Evolutionary conservation across 2,888 invertebrate species (phyloP).

Genomic region (Schizaphis graminum): DNA sequence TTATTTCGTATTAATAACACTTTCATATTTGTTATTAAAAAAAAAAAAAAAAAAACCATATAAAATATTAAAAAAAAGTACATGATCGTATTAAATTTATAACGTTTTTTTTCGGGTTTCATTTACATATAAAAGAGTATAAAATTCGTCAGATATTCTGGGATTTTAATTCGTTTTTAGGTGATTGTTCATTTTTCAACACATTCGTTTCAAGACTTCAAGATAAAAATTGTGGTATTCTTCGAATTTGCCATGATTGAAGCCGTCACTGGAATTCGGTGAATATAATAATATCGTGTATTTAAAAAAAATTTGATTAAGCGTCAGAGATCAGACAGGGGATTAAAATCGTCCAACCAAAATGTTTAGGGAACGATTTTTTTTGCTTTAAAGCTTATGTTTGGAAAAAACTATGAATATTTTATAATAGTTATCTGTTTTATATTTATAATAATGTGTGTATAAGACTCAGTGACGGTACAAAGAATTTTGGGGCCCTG

Average conservation of each 20-base stretch:
- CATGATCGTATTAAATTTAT: neutral
- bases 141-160: neutral
- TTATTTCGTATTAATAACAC: slow-evolving; percentile 13
- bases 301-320: slow-evolving; percentile 23
- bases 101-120: neutral
- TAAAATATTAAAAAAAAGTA: neutral
- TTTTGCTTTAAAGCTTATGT: neutral
- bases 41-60: neutral
- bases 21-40: neutral
- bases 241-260: neutral
- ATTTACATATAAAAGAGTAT: slow-evolving; percentile 21
- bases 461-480: too few species aligned
- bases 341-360: slow-evolving; percentile 46
- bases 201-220: neutral
- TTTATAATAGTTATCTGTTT: neutral
- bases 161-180: slow-evolving; percentile 8
- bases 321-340: neutral
- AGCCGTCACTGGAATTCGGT: neutral
- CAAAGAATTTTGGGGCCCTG: too few species aligned
- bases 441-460: neutral
- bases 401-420: slow-evolving; percentile 22
- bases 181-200: neutral
- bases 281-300: slow-evolving; percentile 7
- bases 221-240: slow-evolving; percentile 15
- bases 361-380: slow-evolving; percentile 13